Evolutionary conservation across 2,797 vertebrate genomes (phyloP), one percentile per base, ranked within the genome.

Genomic region (Lutjanus argentimaculatus): DNA sequence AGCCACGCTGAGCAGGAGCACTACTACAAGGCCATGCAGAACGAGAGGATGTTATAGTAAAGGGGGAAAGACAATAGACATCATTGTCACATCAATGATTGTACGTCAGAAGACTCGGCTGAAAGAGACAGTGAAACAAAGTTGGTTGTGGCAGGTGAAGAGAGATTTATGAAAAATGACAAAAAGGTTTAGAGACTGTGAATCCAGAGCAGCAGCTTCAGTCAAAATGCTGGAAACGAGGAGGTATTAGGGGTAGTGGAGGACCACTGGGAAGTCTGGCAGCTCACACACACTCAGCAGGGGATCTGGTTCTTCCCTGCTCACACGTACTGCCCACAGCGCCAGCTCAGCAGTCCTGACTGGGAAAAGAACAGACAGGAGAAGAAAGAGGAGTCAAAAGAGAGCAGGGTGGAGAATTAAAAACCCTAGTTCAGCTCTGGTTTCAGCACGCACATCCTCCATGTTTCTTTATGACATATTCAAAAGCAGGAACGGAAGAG

Each of bases 21-120:
- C 0, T 99, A 97, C 93, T 99, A 97, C 92, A 97, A 97, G 90
- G 96, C 97, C 72, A 94, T 98, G 94, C 97, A 98, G 55, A 94
- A 95, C 0, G 91, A 94, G 87, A 87, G 94, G 89, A 94, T 94
- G 93, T 86, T 95, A 80, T 95, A 94, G 86, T 86, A 4, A 75
- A 64, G 11, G 7, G 17, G n/a, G 30, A 13, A 63, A 40, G 45
- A 43, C 14, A 0, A 42, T n/a, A 9, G 73, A 57, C 64, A 19
- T 53, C 61, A 19, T 61, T 79, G 79, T 72, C 72, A 73, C 13
- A 65, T 46, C 55, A 64, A n/a, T 71, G 76, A 77, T 77, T 68
- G 71, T 76, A 78, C 74, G 68, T 83, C 22, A 82, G 55, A 67
- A 59, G 62, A 79, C 61, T 51, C 36, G 3, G 15, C 63, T 63